A percentile compares a stretch with the other conserved stretches of the same genome.
These are phyloP conservation scores for Bombus haemorrhoidalis DNA, from an alignment of 1,140 invertebrate species.

Conservation along the genomic window DNA sequence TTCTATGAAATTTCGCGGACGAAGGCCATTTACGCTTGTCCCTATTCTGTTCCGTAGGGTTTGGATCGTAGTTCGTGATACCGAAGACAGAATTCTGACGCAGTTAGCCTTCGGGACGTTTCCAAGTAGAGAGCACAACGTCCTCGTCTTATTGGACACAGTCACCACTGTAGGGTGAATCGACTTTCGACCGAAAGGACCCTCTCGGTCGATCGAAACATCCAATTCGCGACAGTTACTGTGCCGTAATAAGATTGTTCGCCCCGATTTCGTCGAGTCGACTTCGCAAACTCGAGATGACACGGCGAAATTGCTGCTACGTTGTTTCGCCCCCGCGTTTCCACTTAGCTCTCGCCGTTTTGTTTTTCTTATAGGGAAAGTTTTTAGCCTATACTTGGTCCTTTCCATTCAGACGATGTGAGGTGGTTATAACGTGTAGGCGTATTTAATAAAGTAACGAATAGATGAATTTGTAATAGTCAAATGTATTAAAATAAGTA, in stretches of 20 bases:
- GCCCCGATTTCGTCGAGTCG: conserved; percentile 34
- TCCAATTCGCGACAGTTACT: conserved; percentile 27
- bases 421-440: no score
- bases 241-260: conserved; percentile 24
- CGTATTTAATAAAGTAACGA: no score
- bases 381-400: no score
- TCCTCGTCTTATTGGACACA: conserved; percentile 9
- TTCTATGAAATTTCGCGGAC: conserved; percentile 21
- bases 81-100: not conserved
- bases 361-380: not conserved
- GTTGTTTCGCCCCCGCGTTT: not conserved
- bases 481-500: no score
- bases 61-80: not conserved
- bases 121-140: not conserved
- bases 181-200: not conserved
- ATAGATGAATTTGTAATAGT: no score
- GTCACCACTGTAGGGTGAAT: not conserved
- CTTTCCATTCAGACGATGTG: no score
- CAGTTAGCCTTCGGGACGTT: conserved; percentile 2
- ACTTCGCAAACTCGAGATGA: not conserved
- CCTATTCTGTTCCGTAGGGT: not conserved
- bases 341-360: not conserved
- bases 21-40: not conserved
- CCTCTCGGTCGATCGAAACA: not conserved
- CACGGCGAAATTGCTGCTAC: not conserved